Conservation (phyloP, 53 echinoderm and acorn worm genomes). For the Arbacia lixula region DNA sequence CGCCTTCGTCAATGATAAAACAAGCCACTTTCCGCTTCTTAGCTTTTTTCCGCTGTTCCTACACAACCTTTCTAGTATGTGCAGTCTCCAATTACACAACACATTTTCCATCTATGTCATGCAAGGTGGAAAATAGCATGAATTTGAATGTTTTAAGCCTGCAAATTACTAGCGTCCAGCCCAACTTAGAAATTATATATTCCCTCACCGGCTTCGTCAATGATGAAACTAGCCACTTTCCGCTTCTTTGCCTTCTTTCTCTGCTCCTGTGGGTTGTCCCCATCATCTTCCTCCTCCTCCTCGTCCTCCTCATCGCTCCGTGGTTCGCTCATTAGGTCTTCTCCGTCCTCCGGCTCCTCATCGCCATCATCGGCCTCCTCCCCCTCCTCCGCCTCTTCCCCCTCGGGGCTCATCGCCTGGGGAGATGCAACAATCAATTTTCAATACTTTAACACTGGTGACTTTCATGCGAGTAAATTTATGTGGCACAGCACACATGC, state of each 20-base stretch:
- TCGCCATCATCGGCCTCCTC: slow-evolving; percentile 64
- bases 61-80: slow-evolving; percentile 26
- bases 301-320: slow-evolving; percentile 69
- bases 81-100: too few relatives aligned
- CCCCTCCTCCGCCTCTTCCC: slow-evolving; percentile 64
- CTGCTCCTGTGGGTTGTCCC: slow-evolving; percentile 28
- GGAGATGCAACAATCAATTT: background rate
- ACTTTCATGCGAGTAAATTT: too few relatives aligned
- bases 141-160: too few relatives aligned
- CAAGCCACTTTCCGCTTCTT: slow-evolving; percentile 78
- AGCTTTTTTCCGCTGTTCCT: slow-evolving; percentile 55
- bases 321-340: slow-evolving; percentile 52
- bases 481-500: too few relatives aligned
- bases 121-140: too few relatives aligned
- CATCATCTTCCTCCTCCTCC: slow-evolving; percentile 71
- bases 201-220: slow-evolving; percentile 97
- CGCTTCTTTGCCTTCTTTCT: slow-evolving; percentile 73
- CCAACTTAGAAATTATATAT: too few relatives aligned
- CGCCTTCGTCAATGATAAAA: slow-evolving; percentile 96
- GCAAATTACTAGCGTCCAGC: background rate
- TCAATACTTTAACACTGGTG: too few relatives aligned
- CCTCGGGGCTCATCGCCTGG: slow-evolving; percentile 50
- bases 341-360: slow-evolving; percentile 66
- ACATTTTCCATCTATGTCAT: too few relatives aligned
- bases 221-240: slow-evolving; percentile 84